Evolutionary conservation across 2,888 invertebrate genomes (phyloP).

Genomic region (Catocala sponsa): DNA sequence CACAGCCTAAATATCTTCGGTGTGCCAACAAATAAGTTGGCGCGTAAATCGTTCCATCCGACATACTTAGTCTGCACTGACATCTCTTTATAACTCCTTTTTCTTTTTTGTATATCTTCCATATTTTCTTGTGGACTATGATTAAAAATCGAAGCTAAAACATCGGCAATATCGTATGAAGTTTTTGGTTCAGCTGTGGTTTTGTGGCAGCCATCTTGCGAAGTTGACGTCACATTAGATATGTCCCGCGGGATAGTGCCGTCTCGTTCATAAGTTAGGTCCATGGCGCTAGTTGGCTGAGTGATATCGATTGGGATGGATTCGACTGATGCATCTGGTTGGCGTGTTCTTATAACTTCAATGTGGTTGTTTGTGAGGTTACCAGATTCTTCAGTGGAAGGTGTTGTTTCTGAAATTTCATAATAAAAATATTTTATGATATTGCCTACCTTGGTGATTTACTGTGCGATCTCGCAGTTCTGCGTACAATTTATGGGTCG

Average conservation of each 20-base stretch:
- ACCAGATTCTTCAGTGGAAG: not conserved
- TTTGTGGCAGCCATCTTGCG: conserved; percentile 3
- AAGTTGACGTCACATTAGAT: not conserved
- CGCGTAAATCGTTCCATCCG: conserved; percentile 34
- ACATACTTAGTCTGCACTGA: conserved; percentile 14
- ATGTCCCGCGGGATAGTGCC: not conserved
- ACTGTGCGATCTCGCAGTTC: no score
- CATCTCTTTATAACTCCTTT: conserved; percentile 30
- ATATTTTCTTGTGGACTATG: conserved; percentile 1
- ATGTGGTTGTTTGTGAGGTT: not conserved
- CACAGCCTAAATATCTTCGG: conserved; percentile 45
- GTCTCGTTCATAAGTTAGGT: not conserved
- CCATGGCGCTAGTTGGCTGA: not conserved
- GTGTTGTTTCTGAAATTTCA: not conserved
- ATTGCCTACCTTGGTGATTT: no score
- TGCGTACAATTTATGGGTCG: no score
- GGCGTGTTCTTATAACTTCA: conserved; percentile 16
- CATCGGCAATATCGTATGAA: conserved; percentile 28
- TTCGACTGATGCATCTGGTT: conserved; percentile 9
- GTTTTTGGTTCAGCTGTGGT: not conserved
- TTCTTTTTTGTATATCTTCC: conserved; percentile 11
- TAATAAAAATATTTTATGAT: no score
- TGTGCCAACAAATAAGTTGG: conserved; percentile 41
- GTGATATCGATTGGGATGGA: conserved; percentile 4
- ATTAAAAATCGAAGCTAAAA: conserved; percentile 27